Percentiles rank a stretch among this genome's conserved stretches.
These are phyloP conservation scores for Parazoanthus swiftii DNA, from an alignment of 92 coral and sea anemone genomes.

Conservation along the genomic window DNA sequence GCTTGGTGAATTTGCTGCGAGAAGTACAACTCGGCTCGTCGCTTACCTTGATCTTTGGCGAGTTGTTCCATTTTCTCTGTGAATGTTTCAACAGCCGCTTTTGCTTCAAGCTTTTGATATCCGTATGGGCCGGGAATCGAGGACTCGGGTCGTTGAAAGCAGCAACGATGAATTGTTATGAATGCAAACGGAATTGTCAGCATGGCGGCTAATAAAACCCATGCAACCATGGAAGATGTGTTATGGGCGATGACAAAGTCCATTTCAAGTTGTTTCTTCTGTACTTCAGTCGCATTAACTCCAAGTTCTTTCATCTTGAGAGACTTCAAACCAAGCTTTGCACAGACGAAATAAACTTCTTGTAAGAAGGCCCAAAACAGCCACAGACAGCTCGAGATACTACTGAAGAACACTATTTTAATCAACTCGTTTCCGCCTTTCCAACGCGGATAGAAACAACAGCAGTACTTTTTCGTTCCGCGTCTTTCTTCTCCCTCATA, in stretches of 20 bases:
- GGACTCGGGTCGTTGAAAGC: slow-evolving; percentile 66
- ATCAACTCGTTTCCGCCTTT: slow-evolving; percentile 63
- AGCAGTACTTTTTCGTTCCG: slow-evolving; percentile 48
- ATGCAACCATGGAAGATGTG: slow-evolving; percentile 67
- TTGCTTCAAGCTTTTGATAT: slow-evolving; percentile 73
- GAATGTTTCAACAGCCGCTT: slow-evolving; percentile 77
- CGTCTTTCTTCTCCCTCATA: slow-evolving; percentile 49
- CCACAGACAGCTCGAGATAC: slow-evolving; percentile 67
- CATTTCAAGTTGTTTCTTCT: slow-evolving; percentile 50
- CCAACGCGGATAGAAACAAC: slow-evolving; percentile 78
- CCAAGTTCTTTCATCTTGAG: slow-evolving; percentile 58
- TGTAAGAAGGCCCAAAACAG: slow-evolving; percentile 79
- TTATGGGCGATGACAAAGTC: slow-evolving; percentile 64
- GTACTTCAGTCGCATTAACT: slow-evolving; percentile 50
- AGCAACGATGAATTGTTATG: slow-evolving; percentile 63
- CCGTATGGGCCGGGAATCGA: slow-evolving; percentile 73
- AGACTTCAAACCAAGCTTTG: slow-evolving; percentile 49
- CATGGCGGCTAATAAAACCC: slow-evolving; percentile 57
- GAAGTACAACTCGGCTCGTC: slow-evolving; percentile 82
- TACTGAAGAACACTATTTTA: slow-evolving; percentile 49
- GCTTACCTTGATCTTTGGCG: slow-evolving; percentile 76
- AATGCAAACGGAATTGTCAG: slow-evolving; percentile 52
- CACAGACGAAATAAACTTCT: slow-evolving; percentile 68
- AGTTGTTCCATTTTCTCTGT: slow-evolving; percentile 73
- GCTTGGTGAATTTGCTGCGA: slow-evolving; percentile 57